A percentile compares a stretch with the other conserved stretches of the same genome.
These are phyloP conservation scores for Bombus ignitus DNA, from an alignment of 1,140 invertebrate genomes.

Conservation along the genomic window DNA sequence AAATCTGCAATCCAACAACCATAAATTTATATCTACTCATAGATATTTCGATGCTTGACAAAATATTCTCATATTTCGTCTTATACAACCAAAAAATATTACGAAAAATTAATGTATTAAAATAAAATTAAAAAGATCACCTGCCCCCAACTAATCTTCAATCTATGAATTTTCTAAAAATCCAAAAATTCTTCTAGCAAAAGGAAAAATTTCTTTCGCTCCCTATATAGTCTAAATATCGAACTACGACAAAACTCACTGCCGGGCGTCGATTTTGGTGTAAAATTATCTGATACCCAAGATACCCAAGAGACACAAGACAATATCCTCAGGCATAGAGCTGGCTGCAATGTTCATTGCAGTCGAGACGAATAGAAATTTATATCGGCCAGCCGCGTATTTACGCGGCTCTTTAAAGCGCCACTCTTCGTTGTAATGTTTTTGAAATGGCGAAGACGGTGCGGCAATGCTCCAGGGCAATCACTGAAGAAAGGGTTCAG, in stretches of 20 bases:
- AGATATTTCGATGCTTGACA: too few species aligned
- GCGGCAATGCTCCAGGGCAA: background rate
- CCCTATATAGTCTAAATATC: background rate
- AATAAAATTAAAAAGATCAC: too few species aligned
- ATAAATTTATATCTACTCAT: too few species aligned
- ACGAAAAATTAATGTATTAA: too few species aligned
- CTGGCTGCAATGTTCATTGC: background rate
- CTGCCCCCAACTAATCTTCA: too few species aligned
- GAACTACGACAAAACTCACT: background rate
- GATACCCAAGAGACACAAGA: background rate
- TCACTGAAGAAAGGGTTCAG: conserved; percentile 4
- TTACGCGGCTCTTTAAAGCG: conserved; percentile 12
- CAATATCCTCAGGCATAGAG: too few species aligned
- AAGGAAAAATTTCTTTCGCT: too few species aligned
- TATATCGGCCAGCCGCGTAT: conserved; percentile 10
- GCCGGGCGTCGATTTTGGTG: background rate
- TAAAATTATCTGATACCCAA: background rate
- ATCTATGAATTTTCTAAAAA: too few species aligned
- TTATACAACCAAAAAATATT: too few species aligned
- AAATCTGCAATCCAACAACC: too few species aligned
- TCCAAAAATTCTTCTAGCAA: too few species aligned
- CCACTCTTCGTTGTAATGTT: conserved; percentile 6
- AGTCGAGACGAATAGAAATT: conserved; percentile 18
- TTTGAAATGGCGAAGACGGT: conserved; percentile 1
- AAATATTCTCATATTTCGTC: too few species aligned